Evolutionary conservation across 1,140 invertebrate genomes (phyloP).

Genomic region (Nylanderia fulva): DNA sequence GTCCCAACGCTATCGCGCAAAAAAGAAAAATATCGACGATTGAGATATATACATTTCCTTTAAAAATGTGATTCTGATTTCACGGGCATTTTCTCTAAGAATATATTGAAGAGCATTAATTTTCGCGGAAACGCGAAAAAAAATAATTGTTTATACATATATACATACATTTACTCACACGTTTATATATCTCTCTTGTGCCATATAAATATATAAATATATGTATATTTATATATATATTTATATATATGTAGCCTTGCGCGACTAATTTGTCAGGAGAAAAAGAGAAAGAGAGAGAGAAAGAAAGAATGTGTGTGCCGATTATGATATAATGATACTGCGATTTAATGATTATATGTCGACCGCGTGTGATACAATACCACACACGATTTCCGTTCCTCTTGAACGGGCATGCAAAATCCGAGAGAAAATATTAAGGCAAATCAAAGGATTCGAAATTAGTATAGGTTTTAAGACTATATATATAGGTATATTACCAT

Average conservation of each 20-base stretch:
- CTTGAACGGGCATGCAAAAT: neutral
- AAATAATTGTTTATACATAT: conserved; percentile 42
- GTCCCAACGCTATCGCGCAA: neutral
- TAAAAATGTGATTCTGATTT: conserved; percentile 68
- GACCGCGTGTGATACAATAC: too few species aligned
- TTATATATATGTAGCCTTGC: conserved; percentile 69
- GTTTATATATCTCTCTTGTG: conserved; percentile 74
- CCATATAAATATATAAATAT: conserved; percentile 56
- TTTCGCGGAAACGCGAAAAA: neutral
- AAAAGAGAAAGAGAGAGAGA: neutral
- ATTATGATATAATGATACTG: conserved; percentile 32
- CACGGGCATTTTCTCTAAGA: conserved; percentile 62
- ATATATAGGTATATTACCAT: neutral
- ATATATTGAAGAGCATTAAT: neutral
- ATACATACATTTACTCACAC: neutral
- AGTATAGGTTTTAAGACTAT: neutral
- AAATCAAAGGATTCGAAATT: conserved; percentile 5
- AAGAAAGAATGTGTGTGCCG: neutral
- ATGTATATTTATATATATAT: neutral
- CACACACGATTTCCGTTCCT: conserved; percentile 80
- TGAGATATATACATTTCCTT: conserved; percentile 40
- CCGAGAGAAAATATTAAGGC: neutral
- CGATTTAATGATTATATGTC: neutral
- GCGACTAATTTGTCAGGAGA: conserved; percentile 62
- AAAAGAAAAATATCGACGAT: neutral